These are phyloP conservation scores for Echinops telfairi DNA, from an alignment of 2,113 vertebrate species.

Conservation along the genomic window DNA sequence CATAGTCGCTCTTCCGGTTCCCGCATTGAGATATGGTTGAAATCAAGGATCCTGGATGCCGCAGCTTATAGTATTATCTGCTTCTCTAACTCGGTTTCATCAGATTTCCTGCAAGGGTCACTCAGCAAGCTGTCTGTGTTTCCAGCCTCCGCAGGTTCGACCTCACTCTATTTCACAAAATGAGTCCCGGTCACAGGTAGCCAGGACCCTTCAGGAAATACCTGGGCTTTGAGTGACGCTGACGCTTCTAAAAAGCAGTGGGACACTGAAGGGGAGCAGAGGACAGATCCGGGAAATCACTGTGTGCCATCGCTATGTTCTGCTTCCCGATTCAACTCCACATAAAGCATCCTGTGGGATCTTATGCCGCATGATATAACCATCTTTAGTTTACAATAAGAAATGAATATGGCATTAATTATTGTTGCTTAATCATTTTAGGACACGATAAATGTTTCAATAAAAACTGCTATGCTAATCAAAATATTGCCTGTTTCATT, in stretches of 20 bases:
- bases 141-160: neutral
- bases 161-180: conserved; percentile 41
- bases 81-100: neutral
- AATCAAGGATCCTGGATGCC: neutral
- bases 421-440: conserved; percentile 76
- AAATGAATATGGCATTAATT: conserved; percentile 70
- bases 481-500: conserved; percentile 77
- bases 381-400: conserved; percentile 68
- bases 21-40: neutral
- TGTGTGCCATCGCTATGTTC: neutral
- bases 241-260: neutral
- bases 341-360: conserved; percentile 48
- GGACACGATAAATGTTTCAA: conserved; percentile 66
- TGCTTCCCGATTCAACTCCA: neutral
- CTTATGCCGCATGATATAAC: conserved; percentile 6
- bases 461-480: conserved; percentile 73
- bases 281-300: neutral
- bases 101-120: neutral
- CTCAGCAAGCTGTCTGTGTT: neutral
- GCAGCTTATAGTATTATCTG: neutral
- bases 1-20: neutral
- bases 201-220: neutral
- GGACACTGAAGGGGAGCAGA: neutral
- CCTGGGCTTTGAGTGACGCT: neutral
- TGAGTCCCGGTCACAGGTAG: neutral